phyloP scores from a whole-genome alignment of 2,888 invertebrate species.

The Mythimna albipuncta region DNA sequence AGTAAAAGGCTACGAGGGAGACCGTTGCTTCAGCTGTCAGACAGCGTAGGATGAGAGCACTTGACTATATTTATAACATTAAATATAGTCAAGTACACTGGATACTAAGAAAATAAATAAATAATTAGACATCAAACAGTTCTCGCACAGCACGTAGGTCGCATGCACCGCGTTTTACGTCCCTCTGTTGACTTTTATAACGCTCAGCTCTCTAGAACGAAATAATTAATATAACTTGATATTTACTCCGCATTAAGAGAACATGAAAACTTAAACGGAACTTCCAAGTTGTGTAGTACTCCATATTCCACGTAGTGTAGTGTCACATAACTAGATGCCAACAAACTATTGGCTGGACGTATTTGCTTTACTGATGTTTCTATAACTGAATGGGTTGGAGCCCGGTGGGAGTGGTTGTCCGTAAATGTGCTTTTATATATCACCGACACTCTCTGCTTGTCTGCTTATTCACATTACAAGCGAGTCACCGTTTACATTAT shows the following conservation, averaged over 20 bases:
- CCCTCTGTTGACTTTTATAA: constrained; percentile 30
- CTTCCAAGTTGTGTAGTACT: neutral
- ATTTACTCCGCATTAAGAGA: constrained; percentile 18
- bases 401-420: neutral
- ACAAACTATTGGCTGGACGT: constrained; percentile 11
- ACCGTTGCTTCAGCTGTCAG: too few species aligned
- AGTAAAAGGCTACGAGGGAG: too few species aligned
- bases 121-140: neutral
- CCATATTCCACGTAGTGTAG: constrained; percentile 7
- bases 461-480: constrained; percentile 3
- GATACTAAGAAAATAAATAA: neutral
- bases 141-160: neutral
- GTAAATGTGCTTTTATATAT: constrained; percentile 13
- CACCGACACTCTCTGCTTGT: neutral
- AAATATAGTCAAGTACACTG: neutral
- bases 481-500: neutral
- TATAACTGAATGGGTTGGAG: neutral
- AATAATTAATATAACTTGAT: constrained; percentile 21
- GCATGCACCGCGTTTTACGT: neutral
- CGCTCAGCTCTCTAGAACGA: neutral
- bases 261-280: constrained; percentile 34
- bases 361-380: neutral
- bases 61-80: too few species aligned
- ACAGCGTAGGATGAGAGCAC: too few species aligned
- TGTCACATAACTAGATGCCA: constrained; percentile 27